Conservation (phyloP, 2,113 vertebrate genomes). For the Emydocephalus ijimae region DNA sequence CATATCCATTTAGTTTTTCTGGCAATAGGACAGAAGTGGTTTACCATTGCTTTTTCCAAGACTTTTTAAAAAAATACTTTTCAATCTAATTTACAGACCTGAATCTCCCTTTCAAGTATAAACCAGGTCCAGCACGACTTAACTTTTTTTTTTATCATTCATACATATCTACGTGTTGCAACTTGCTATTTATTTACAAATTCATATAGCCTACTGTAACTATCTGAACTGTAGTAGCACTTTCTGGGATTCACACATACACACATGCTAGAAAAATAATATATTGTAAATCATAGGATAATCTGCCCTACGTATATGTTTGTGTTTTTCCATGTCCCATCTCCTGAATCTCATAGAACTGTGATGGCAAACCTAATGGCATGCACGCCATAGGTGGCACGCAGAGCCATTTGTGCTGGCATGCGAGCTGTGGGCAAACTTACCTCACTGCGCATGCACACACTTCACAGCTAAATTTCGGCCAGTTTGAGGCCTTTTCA, state of each 20-base stretch:
- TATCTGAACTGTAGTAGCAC: neutral
- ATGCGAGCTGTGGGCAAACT: too few relatives aligned
- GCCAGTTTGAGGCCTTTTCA: too few relatives aligned
- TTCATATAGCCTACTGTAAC: neutral
- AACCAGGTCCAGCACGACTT: neutral
- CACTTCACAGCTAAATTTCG: too few relatives aligned
- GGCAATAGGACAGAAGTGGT: neutral
- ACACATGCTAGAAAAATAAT: neutral
- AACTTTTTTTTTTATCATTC: neutral
- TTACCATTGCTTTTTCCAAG: neutral
- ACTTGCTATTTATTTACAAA: neutral
- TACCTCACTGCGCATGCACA: too few relatives aligned
- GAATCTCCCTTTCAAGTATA: neutral
- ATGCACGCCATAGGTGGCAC: too few relatives aligned
- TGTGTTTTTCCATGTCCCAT: neutral
- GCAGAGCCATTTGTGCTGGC: too few relatives aligned
- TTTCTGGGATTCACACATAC: neutral
- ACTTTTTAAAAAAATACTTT: neutral
- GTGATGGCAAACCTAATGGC: too few relatives aligned
- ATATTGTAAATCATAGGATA: conserved; percentile 9
- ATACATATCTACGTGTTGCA: neutral
- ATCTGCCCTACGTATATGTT: neutral
- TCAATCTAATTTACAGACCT: neutral
- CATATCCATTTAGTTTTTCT: neutral
- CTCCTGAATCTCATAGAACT: neutral